Base-by-base conservation (phyloP, 2,888 invertebrate genomes). In the Nasonia oneida region DNA sequence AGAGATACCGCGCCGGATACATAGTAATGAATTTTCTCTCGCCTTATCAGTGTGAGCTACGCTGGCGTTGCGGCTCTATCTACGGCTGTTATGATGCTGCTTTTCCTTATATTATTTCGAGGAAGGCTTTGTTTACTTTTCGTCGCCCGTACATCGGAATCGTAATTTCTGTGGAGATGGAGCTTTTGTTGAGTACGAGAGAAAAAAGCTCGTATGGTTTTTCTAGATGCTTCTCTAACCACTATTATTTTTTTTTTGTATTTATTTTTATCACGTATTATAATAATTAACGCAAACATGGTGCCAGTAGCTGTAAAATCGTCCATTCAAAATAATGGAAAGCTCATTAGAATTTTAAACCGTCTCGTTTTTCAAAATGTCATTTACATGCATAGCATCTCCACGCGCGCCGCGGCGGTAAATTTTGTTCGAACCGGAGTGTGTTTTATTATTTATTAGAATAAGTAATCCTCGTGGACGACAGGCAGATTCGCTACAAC, bases 21-120 rank as follows among this genome's bases (percentile, higher is more conserved):
- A 47, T 47, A 73, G 18, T 73, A 73, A 73, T 73, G 73, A 73
- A 73, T 42, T 73, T 73, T 73, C 47, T 42, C 73, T 23, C 23
- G 18, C 73, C 73, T 47, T 73, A 47, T 73, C 23, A 33, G 67
- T 29, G 67, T 47, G 47, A 47, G 47, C 47, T 42, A 10, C 42
- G 42, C 42, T 42, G 42, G 42, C 6, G 2, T 47, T 47, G 47
- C 47, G 47, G 47, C 47, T 12, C 47, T 67, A 61, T 61, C 18
- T 23, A 0, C 15, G 23, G 14, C n/a, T 71, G n/a, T 73, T 67
- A 23, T 67, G 67, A 67, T 33, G 3, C 23, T 42, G 42, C 73
- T 73, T 73, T 14, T 39, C n/a, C 23, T 23, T 23, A 23, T 23
- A 23, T 23, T 23, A 23, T 23, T 23, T 23, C 23, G 23, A 23